Conservation (phyloP, 2,888 invertebrate species). For the Antitype chi region DNA sequence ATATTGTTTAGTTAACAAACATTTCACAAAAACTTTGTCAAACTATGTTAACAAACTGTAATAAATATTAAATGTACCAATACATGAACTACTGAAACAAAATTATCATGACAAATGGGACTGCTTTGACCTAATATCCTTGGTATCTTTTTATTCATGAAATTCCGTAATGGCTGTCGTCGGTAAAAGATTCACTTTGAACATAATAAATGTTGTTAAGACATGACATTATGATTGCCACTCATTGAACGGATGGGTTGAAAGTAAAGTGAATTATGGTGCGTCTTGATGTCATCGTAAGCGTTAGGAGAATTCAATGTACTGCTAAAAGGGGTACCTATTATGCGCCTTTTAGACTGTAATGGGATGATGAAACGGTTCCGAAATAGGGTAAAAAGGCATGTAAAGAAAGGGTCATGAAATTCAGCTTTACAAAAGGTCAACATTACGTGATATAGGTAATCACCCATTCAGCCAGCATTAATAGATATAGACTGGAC, state of each 20-base stretch:
- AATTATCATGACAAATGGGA: constrained; percentile 33
- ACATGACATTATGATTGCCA: constrained; percentile 41
- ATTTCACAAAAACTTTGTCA: constrained; percentile 21
- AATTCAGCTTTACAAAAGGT: constrained; percentile 15
- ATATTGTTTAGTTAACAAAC: constrained; percentile 15
- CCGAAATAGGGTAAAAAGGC: constrained; percentile 6
- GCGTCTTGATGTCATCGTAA: constrained; percentile 16
- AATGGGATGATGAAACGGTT: constrained; percentile 23
- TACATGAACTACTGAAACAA: constrained; percentile 24
- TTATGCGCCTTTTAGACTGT: constrained; percentile 21
- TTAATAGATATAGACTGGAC: not conserved
- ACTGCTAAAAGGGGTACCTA: constrained; percentile 29
- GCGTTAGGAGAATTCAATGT: constrained; percentile 9
- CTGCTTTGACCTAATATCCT: constrained; percentile 32
- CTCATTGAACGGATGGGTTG: constrained; percentile 23
- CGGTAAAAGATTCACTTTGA: constrained; percentile 46
- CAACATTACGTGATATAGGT: constrained; percentile 14
- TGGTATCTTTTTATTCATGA: constrained; percentile 45
- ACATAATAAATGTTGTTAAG: constrained; percentile 42
- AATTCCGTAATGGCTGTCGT: constrained; percentile 32
- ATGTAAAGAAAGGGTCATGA: constrained; percentile 17
- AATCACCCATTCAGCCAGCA: not conserved
- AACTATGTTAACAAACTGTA: constrained; percentile 36
- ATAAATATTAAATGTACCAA: constrained; percentile 40
- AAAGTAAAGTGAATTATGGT: constrained; percentile 28